phyloP scores from a whole-genome alignment of 2,113 vertebrate genomes.

The Pycnonotus jocosus region DNA sequence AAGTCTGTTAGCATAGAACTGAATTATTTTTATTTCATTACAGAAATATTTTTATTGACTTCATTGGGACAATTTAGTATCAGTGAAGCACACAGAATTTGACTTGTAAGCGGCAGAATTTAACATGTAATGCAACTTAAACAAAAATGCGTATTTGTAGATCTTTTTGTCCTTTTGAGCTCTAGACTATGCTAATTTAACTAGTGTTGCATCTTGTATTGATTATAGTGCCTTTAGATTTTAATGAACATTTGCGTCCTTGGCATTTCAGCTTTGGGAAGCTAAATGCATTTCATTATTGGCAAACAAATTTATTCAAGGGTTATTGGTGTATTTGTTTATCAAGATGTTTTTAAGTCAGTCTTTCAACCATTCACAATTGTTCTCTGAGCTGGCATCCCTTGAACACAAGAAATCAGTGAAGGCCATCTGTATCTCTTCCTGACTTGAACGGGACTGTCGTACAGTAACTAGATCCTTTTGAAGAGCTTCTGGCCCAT shows the following conservation, averaged over 20 bases:
- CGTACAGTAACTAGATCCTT: neutral
- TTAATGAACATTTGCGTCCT: neutral
- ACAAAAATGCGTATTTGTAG: neutral
- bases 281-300: neutral
- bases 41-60: neutral
- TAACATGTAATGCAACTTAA: neutral
- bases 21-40: slow-evolving; percentile 1
- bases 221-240: neutral
- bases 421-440: slow-evolving; percentile 17
- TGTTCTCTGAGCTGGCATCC: slow-evolving; percentile 8
- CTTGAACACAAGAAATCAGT: neutral
- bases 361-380: slow-evolving; percentile 1
- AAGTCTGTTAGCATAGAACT: neutral
- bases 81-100: neutral
- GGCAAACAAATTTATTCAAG: neutral
- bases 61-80: neutral
- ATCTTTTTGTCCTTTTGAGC: neutral
- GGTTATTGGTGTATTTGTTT: slow-evolving; percentile 13
- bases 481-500: neutral
- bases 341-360: slow-evolving; percentile 12
- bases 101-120: slow-evolving; percentile 4
- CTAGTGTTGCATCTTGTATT: neutral
- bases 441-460: neutral
- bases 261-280: neutral
- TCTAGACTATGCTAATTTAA: neutral